Conservation (phyloP, 2,888 invertebrate genomes). For the Malthinus seriepunctatus region DNA sequence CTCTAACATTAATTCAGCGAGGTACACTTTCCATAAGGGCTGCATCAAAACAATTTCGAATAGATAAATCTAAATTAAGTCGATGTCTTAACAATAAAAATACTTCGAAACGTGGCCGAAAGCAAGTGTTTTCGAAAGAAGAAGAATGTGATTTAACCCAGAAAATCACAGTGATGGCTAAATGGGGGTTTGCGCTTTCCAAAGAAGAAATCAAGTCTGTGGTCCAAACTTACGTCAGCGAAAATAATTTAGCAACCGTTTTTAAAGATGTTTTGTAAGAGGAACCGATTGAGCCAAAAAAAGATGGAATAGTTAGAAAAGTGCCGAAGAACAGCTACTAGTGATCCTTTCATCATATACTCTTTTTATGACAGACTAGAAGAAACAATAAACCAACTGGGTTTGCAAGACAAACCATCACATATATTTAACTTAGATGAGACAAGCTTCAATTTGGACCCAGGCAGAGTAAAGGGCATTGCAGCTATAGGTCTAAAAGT, state of each 20-base stretch:
- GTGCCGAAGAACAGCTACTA: constrained; percentile 16
- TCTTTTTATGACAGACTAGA: constrained; percentile 24
- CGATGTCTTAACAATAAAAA: not conserved
- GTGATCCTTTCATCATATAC: constrained; percentile 27
- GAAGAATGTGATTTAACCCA: not conserved
- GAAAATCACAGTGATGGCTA: constrained; percentile 11
- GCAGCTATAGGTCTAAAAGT: constrained; percentile 29
- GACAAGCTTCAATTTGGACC: constrained; percentile 31
- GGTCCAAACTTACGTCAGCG: constrained; percentile 10
- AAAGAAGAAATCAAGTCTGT: constrained; percentile 12
- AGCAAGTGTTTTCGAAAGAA: not conserved
- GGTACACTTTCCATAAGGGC: not conserved
- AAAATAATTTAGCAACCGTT: constrained; percentile 4
- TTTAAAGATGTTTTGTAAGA: constrained; percentile 7
- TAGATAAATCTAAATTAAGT: not conserved
- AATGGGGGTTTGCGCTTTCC: constrained; percentile 20
- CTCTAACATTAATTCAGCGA: too few relatives aligned
- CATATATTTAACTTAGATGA: constrained; percentile 34
- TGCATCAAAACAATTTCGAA: not conserved
- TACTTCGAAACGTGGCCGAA: not conserved
- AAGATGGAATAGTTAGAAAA: constrained; percentile 28
- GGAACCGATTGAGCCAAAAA: constrained; percentile 16
- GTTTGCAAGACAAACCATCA: constrained; percentile 10
- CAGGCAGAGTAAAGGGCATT: constrained; percentile 26
- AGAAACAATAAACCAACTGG: constrained; percentile 9